Conservation (phyloP, 2,888 invertebrate species). For the Apoderus coryli region DNA sequence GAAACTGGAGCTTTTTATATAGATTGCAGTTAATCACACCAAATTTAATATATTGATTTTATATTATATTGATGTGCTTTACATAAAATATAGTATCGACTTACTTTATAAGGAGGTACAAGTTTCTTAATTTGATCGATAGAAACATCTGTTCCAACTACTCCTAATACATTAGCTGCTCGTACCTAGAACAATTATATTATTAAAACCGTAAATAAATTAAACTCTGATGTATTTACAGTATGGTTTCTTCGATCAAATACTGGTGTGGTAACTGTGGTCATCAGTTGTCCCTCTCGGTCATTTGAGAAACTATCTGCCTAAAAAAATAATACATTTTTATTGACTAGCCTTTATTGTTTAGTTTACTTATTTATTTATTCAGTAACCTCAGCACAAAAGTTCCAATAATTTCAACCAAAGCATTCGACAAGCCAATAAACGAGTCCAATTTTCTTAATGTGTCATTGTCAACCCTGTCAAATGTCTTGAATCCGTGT, state of each 20-base stretch:
- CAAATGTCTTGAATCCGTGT: too few species aligned
- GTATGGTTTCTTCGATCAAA: constrained; percentile 86
- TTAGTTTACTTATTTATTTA: too few species aligned
- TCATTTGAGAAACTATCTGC: constrained; percentile 51
- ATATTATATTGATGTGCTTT: background rate
- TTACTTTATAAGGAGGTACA: constrained; percentile 85
- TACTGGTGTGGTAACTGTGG: constrained; percentile 87
- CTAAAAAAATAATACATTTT: constrained; percentile 32
- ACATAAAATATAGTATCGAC: too few species aligned
- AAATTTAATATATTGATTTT: too few species aligned
- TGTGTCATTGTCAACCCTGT: too few species aligned
- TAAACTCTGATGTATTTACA: constrained; percentile 32
- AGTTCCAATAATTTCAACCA: too few species aligned
- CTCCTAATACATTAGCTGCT: constrained; percentile 85
- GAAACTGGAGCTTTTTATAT: background rate
- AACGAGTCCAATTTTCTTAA: too few species aligned
- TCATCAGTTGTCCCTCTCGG: constrained; percentile 71
- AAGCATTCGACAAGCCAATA: too few species aligned
- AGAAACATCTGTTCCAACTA: constrained; percentile 94
- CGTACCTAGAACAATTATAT: constrained; percentile 44
- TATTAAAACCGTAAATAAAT: background rate
- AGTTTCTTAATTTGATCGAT: constrained; percentile 90
- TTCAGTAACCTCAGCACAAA: too few species aligned
- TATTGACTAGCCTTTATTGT: too few species aligned
- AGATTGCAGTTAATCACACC: background rate